phyloP scores from a whole-genome alignment of 2,888 invertebrate genomes.

The Polia nebulosa region DNA sequence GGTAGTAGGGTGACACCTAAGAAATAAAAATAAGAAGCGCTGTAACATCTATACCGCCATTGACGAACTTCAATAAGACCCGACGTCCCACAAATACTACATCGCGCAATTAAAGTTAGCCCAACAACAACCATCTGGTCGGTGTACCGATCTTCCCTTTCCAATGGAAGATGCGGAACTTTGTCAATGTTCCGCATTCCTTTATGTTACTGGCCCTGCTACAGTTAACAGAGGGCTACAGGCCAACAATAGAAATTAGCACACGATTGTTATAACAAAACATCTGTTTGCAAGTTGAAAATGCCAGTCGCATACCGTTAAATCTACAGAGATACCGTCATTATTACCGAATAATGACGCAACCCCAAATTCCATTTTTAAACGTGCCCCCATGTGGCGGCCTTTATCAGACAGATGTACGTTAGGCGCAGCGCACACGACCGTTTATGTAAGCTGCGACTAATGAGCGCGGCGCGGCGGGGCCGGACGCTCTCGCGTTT shows the following conservation, averaged over 20 bases:
- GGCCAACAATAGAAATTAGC: background rate
- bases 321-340: conserved; percentile 4
- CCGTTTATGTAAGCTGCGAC: conserved; percentile 57
- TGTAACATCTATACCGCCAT: background rate
- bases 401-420: conserved; percentile 36
- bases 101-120: background rate
- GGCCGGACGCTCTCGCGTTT: conserved; percentile 61
- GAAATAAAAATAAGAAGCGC: background rate
- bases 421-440: conserved; percentile 35
- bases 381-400: background rate
- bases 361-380: conserved; percentile 29
- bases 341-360: conserved; percentile 17
- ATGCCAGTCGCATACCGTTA: background rate
- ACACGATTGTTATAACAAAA: background rate
- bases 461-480: conserved; percentile 59
- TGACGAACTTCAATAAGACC: background rate
- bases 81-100: background rate
- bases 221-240: background rate
- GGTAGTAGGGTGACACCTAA: background rate
- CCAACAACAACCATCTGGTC: background rate
- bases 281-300: conserved; percentile 4
- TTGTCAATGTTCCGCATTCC: background rate
- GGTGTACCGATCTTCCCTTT: background rate
- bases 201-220: background rate
- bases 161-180: background rate